Base-by-base conservation (phyloP, 2,797 vertebrate species). In the Lacerta bilineata region DNA sequence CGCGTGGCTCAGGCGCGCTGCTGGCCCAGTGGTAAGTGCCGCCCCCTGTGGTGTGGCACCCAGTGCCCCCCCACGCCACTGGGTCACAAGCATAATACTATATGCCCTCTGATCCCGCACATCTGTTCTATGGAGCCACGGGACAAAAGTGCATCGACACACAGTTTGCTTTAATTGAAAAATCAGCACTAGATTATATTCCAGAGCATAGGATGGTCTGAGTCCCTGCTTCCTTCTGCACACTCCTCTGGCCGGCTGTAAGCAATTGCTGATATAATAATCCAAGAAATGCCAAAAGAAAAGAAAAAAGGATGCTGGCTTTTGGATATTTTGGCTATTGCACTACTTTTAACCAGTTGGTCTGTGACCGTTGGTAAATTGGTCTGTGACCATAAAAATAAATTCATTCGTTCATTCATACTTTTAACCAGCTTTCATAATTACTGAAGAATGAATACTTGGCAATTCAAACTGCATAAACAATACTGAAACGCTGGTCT, bases 241-340 rank as follows among this genome's bases (percentile, higher is more conserved):
- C 61, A 89, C 41, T 91, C 3, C 78, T 77, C 80, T 0, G 0
- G 81, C 75, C 92, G 66, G 91, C 81, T 89, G 86, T 43, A 39
- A 89, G 92, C 41, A 76, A 90, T 72, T 83, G 64, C 1, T 39
- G 89, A 68, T n/a, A 89, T 91, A 93, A 93, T 17, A 78, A 86
- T 5, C 20, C 3, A 75, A 33, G 27, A 86, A 78, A 68, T 68
- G 46, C 9, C 15, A 36, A 11, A 20, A 25, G 25, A 85, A 77
- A 46, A 3, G 33, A 33, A 33, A 85, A 77, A 46, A 3, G 39
- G 10, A 78, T n/a, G 11, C 3, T 20, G 36, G 15, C 39, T 43
- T 43, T 43, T 20, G 55, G 27, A 75, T 25, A 76, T 18, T 64
- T 15, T 41, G 27, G 33, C 29, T 61, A 20, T 46, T n/a, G 39